phyloP scores from a whole-genome alignment of 2,113 vertebrate genomes.

The Helogale parvula region DNA sequence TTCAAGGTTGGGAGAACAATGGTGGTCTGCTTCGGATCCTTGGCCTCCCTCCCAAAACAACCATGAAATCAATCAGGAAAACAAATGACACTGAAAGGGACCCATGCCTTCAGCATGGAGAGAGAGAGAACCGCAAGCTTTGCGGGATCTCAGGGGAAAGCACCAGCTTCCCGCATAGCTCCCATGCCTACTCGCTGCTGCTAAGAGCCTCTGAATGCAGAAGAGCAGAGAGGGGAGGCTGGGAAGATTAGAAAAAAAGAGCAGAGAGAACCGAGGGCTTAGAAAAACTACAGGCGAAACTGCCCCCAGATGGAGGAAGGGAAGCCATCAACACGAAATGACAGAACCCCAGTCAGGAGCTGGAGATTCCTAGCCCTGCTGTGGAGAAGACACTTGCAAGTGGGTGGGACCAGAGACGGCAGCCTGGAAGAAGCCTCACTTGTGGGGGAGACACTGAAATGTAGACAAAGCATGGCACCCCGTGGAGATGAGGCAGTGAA shows the following conservation, averaged over 20 bases:
- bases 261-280: background rate
- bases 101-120: background rate
- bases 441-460: background rate
- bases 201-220: background rate
- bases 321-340: background rate
- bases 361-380: background rate
- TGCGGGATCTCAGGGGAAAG: background rate
- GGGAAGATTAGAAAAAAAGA: background rate
- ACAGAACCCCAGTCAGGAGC: background rate
- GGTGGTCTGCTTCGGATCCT: background rate
- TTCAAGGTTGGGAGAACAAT: background rate
- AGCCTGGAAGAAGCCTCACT: background rate
- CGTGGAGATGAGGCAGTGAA: background rate
- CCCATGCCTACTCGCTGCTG: background rate
- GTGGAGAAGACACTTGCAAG: background rate
- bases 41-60: background rate
- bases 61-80: background rate
- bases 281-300: background rate
- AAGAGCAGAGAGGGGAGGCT: background rate
- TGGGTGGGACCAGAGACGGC: background rate
- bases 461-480: background rate
- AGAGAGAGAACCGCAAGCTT: background rate
- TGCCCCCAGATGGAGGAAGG: background rate
- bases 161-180: background rate
- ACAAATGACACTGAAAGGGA: background rate